Conservation (phyloP, 2,888 invertebrate genomes). For the Heliconius charithonia region DNA sequence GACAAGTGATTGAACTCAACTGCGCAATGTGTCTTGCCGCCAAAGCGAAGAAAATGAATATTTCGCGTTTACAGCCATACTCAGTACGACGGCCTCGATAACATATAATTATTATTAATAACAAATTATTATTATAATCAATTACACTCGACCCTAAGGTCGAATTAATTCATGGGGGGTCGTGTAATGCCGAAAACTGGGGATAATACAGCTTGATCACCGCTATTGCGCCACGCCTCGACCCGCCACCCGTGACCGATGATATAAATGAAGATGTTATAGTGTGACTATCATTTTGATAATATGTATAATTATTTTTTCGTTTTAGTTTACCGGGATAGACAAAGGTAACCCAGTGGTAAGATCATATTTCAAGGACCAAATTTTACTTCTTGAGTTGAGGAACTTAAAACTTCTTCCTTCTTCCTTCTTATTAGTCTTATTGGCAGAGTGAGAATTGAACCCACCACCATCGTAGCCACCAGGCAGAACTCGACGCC, state of each 20-base stretch:
- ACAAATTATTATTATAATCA: neutral
- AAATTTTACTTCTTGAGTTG: too few species aligned
- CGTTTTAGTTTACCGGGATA: too few species aligned
- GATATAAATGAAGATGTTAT: slow-evolving; percentile 59
- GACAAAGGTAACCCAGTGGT: too few species aligned
- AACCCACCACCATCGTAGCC: neutral
- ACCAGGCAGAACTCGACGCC: too few species aligned
- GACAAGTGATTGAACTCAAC: too few species aligned
- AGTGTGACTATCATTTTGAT: slow-evolving; percentile 52
- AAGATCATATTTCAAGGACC: too few species aligned
- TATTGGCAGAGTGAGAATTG: neutral
- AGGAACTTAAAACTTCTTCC: too few species aligned
- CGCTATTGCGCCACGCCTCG: slow-evolving; percentile 59
- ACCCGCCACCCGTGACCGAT: slow-evolving; percentile 58
- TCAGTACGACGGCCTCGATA: neutral
- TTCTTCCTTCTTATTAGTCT: too few species aligned
- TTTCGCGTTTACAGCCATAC: too few species aligned
- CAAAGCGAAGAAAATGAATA: too few species aligned
- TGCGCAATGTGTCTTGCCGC: too few species aligned
- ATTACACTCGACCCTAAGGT: neutral
- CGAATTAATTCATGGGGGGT: slow-evolving; percentile 7
- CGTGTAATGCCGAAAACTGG: slow-evolving; percentile 24
- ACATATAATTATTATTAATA: neutral
- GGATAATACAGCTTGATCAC: slow-evolving; percentile 41
- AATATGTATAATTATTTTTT: neutral